Base-by-base conservation (phyloP, 2,888 invertebrate genomes). In the Catocala sponsa region DNA sequence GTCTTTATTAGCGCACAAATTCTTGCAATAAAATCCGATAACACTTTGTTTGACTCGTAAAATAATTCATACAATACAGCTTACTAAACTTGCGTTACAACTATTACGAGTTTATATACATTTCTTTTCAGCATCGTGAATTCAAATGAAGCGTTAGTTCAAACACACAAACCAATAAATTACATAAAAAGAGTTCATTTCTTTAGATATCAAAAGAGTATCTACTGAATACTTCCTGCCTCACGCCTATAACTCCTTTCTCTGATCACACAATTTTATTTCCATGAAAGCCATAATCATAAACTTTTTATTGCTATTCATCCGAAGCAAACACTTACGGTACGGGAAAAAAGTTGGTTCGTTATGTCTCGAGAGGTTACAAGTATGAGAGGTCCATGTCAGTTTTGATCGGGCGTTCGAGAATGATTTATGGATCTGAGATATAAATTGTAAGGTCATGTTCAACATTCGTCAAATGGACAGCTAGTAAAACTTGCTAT, bases 261-360 rank as follows among this genome's bases (percentile, higher is more conserved):
- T 86, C 85, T 83, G 88, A 88, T 89, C 85, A 85, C 84, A 88
- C 87, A 87, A 83, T 91, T 92, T 91, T 91, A 91, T 91, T 89
- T 90, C 87, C 88, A 89, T 87, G 90, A 89, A 89, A 83, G 90
- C 88, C 83, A 91, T 91, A 89, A 90, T 91, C 91, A 91, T 92
- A 92, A 92, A 92, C 80, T 87, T 93, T 93, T 93, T 93, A 93
- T 91, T 88, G 83, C 90, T 86, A 85, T 90, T 90, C 90, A 87
- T 90, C 84, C 80, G 82, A 82, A 81, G 85, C 87, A 85, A 89
- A 91, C 91, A 91, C 91, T 91, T 90, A 88, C 72, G 79, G 71
- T 73, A 75, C 78, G 71, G 77, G 78, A 78, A 79, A 79, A 82
- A 86, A 84, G 78, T 80, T 79, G 64, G 77, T 85, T 85, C 80